Base-by-base conservation (phyloP, 2,797 vertebrate genomes). In the Diplodus sargus region DNA sequence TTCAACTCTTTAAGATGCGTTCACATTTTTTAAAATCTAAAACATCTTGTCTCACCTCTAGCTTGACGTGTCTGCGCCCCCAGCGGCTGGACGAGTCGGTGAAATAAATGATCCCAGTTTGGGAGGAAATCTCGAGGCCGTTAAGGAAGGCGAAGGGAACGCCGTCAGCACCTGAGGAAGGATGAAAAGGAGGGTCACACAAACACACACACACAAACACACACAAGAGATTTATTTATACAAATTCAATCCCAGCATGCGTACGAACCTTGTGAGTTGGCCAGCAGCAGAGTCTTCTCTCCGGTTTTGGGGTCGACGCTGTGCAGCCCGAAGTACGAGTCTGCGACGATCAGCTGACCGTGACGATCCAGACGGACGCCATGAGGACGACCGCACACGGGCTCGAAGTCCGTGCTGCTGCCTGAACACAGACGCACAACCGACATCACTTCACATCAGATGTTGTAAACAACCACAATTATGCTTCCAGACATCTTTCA, bases 41-140 rank as follows among this genome's bases (percentile, higher is more conserved):
- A 61, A 20, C 30, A 39, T 57, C 34, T 92, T 2, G 0, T 9
- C 39, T 66, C 78, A 95, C 94, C 92, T 95, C 94, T 17, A 95
- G 93, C 74, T 90, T 93, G 76, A 95, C 95, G 57, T 96, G 94
- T 72, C 75, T 56, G 59, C 94, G 93, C 42, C 94, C 93, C 94
- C 95, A 95, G 52, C 94, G 94, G 48, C 93, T 95, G 70, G 95
- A 95, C 0, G 94, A 96, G 90, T 96, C 95, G 0, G 91, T 96
- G 85, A 96, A 96, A 78, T 93, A 95, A 60, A 96, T 82, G 0
- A 89, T 76, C 0, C 93, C 95, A 1, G 93, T 92, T 23, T 83
- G 79, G 23, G 93, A 81, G 70, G 94, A 95, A 77, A 95, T 90
- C 78, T 95, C 95, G 63, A 96, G 88, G 4, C 95, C 94, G 17